A percentile compares a stretch with the other conserved stretches of the same genome.
These are phyloP conservation scores for Diachasma alloeum DNA, from an alignment of 1,140 invertebrate species.

Conservation along the genomic window DNA sequence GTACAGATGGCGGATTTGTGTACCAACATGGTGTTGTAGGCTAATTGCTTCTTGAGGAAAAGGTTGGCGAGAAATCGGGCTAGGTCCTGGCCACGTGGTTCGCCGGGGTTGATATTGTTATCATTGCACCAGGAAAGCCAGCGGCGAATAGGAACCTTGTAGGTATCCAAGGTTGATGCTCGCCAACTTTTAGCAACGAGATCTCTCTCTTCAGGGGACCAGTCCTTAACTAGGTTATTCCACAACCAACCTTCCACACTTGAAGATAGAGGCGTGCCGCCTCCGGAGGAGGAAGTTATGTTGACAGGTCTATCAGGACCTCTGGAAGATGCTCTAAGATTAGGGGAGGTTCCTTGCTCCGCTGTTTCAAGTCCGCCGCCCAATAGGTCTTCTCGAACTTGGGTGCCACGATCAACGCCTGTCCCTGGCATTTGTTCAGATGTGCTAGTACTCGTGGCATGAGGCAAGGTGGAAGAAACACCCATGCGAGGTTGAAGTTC, in stretches of 20 bases:
- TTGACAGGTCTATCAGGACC: constrained; percentile 42
- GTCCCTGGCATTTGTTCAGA: constrained; percentile 39
- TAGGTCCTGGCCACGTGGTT: constrained; percentile 26
- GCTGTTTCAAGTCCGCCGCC: constrained; percentile 45
- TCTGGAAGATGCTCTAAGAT: constrained; percentile 35
- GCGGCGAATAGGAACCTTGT: constrained; percentile 30
- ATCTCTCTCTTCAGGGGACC: constrained; percentile 6
- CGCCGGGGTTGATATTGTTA: constrained; percentile 30
- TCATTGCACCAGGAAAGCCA: constrained; percentile 40
- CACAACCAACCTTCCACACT: constrained; percentile 51
- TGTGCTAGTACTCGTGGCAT: constrained; percentile 46
- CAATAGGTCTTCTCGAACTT: constrained; percentile 53
- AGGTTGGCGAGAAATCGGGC: constrained; percentile 31
- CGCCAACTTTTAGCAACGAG: too few species aligned
- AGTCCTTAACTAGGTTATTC: constrained; percentile 32
- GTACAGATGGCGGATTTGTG: constrained; percentile 48
- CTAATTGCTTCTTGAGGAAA: constrained; percentile 27
- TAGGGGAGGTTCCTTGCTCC: constrained; percentile 40
- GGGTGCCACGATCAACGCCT: constrained; percentile 44
- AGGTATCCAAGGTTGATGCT: not conserved
- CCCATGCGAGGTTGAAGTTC: constrained; percentile 48
- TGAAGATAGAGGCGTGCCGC: constrained; percentile 42
- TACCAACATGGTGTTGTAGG: constrained; percentile 46
- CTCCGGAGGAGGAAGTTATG: too few species aligned
- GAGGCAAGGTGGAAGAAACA: constrained; percentile 51